Percentiles rank a stretch among this genome's conserved stretches.
These are phyloP conservation scores for Eupristina koningsbergeri DNA, from an alignment of 1,140 invertebrate genomes.

Conservation along the genomic window DNA sequence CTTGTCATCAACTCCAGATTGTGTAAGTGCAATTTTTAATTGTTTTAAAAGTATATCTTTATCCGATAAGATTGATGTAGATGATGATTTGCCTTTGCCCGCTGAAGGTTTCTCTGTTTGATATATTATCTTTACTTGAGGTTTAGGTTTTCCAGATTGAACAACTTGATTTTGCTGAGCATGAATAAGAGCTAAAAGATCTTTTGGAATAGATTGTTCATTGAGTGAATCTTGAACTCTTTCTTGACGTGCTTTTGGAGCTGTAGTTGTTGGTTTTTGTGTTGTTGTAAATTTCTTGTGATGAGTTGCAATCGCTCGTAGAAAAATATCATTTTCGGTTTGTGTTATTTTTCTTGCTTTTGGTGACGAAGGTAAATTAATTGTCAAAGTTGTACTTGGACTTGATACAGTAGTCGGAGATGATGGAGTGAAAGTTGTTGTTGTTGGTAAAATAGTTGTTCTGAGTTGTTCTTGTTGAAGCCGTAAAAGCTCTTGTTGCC, in stretches of 20 bases:
- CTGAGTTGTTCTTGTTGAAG: slow-evolving; percentile 66
- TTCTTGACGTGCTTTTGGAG: slow-evolving; percentile 50
- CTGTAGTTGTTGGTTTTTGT: slow-evolving; percentile 47
- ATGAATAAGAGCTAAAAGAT: slow-evolving; percentile 65
- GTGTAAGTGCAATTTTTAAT: slow-evolving; percentile 80
- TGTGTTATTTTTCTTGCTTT: slow-evolving; percentile 66
- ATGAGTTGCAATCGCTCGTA: slow-evolving; percentile 70
- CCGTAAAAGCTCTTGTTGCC: slow-evolving; percentile 69
- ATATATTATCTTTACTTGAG: slow-evolving; percentile 68
- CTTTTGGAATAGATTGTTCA: slow-evolving; percentile 57
- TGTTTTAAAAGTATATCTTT: slow-evolving; percentile 80
- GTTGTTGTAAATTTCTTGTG: slow-evolving; percentile 68
- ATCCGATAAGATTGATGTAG: slow-evolving; percentile 53
- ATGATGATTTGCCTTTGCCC: slow-evolving; percentile 30
- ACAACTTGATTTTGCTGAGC: slow-evolving; percentile 61
- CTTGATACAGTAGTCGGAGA: slow-evolving; percentile 54
- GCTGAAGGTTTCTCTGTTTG: slow-evolving; percentile 63
- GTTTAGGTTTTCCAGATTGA: slow-evolving; percentile 60
- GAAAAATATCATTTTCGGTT: slow-evolving; percentile 67
- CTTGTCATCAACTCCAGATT: slow-evolving; percentile 77
- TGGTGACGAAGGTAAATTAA: slow-evolving; percentile 62
- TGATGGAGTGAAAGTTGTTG: slow-evolving; percentile 59
- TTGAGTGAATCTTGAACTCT: slow-evolving; percentile 48
- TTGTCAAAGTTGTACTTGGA: slow-evolving; percentile 51
- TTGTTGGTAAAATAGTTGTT: slow-evolving; percentile 60